Percentiles rank a stretch among this genome's conserved stretches.
Evolutionary conservation across 1,140 invertebrate genomes (phyloP).

Genomic region (Conus betulinus): DNA sequence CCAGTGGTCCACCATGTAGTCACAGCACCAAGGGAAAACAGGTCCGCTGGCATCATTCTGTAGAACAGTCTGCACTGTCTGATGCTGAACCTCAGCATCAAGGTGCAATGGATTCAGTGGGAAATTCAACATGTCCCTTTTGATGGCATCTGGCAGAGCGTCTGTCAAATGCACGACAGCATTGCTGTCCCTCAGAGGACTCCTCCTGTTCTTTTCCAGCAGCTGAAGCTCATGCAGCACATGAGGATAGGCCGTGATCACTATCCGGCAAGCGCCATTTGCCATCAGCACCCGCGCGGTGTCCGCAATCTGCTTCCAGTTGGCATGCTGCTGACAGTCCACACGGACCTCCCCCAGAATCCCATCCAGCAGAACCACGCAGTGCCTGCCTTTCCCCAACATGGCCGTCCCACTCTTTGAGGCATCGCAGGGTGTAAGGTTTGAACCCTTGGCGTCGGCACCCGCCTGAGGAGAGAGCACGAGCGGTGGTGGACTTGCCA

Average conservation of each 20-base stretch:
- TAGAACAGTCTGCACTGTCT: neutral
- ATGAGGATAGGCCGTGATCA: slow-evolving; percentile 31
- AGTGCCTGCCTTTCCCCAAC: neutral
- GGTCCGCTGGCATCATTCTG: slow-evolving; percentile 17
- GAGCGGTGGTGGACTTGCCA: slow-evolving; percentile 16
- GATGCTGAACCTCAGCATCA: neutral
- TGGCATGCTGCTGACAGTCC: neutral
- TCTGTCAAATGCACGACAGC: neutral
- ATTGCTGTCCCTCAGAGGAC: neutral
- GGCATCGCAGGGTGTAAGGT: neutral
- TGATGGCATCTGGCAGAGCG: neutral
- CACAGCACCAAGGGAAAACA: slow-evolving; percentile 31
- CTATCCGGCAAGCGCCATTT: neutral
- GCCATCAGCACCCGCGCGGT: neutral
- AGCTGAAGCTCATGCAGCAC: slow-evolving; percentile 23
- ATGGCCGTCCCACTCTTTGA: neutral
- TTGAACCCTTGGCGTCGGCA: neutral
- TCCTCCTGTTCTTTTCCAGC: neutral
- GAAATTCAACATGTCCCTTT: neutral
- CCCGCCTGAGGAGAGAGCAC: slow-evolving; percentile 13
- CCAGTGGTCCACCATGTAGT: slow-evolving; percentile 2
- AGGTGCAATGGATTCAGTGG: neutral
- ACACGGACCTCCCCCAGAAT: slow-evolving; percentile 16
- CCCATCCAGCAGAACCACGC: slow-evolving; percentile 26
- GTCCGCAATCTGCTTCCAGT: neutral